Conservation (phyloP, 2,888 invertebrate species). For the Sturmia bella region DNA sequence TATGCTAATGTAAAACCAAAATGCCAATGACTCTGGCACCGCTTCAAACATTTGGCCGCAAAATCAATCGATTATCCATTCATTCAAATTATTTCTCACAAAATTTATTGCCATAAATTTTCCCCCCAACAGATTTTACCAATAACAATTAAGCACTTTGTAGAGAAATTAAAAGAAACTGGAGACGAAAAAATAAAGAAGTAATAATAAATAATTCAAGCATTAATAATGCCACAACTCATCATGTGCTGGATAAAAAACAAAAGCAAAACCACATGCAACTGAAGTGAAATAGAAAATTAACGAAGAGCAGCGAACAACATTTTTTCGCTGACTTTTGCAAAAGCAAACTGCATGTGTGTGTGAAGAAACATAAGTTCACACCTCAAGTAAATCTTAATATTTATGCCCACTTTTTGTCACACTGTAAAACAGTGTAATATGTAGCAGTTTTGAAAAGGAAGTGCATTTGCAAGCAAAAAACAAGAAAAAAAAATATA, state of each 20-base stretch:
- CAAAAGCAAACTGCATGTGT: no score
- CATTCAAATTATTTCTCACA: slow-evolving; percentile 6
- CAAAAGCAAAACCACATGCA: slow-evolving; percentile 30
- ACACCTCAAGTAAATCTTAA: slow-evolving; percentile 67
- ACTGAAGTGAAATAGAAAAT: background rate
- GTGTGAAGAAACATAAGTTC: slow-evolving; percentile 58
- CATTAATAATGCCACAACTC: slow-evolving; percentile 53
- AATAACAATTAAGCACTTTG: slow-evolving; percentile 49
- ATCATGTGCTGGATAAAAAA: background rate
- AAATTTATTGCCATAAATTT: slow-evolving; percentile 37
- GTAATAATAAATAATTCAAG: slow-evolving; percentile 59
- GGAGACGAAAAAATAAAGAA: background rate
- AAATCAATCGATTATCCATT: slow-evolving; percentile 37
- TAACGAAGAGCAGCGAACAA: background rate
- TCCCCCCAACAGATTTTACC: slow-evolving; percentile 1
- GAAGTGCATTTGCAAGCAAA: slow-evolving; percentile 54
- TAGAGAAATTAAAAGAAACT: background rate
- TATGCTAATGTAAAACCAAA: slow-evolving; percentile 9
- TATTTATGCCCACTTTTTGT: slow-evolving; percentile 57
- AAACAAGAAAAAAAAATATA: no score
- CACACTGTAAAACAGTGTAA: background rate
- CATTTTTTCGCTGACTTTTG: slow-evolving; percentile 9
- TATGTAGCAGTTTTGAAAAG: slow-evolving; percentile 25
- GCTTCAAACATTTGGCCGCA: background rate
- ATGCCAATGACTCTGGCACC: background rate